These are phyloP conservation scores for Candidula unifasciata DNA, from an alignment of 2,888 invertebrate genomes.

Conservation along the genomic window DNA sequence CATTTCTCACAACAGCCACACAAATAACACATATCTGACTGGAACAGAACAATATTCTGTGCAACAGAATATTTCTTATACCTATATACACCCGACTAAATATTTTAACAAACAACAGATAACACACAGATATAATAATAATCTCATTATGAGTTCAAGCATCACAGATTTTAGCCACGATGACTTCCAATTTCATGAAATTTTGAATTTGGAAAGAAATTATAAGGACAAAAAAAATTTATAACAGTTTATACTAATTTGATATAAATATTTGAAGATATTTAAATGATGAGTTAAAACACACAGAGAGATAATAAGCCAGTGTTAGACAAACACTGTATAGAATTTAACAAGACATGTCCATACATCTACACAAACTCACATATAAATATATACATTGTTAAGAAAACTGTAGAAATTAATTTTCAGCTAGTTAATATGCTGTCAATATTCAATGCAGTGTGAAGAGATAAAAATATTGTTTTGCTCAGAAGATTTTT, in stretches of 20 bases:
- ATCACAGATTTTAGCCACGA: conserved; percentile 42
- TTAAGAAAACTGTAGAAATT: background rate
- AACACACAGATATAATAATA: conserved; percentile 10
- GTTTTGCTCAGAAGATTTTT: too few relatives aligned
- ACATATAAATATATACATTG: background rate
- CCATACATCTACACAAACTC: background rate
- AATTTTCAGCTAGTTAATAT: background rate
- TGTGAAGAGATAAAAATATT: too few relatives aligned
- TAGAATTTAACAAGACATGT: background rate
- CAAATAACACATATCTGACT: too few relatives aligned
- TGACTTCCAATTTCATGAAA: conserved; percentile 37
- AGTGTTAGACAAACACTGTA: background rate
- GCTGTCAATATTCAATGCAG: too few relatives aligned
- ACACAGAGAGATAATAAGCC: background rate
- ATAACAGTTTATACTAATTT: background rate
- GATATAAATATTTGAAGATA: background rate
- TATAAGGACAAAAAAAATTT: background rate
- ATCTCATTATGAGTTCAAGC: conserved; percentile 1
- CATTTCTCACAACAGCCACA: too few relatives aligned
- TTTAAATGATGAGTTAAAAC: background rate
- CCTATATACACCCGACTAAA: too few relatives aligned
- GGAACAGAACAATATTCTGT: too few relatives aligned
- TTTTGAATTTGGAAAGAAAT: conserved; percentile 33
- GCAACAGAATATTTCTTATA: too few relatives aligned
- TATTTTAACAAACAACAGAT: background rate